Evolutionary conservation across 2,888 invertebrate species (phyloP).

Genomic region (Emesis russula): DNA sequence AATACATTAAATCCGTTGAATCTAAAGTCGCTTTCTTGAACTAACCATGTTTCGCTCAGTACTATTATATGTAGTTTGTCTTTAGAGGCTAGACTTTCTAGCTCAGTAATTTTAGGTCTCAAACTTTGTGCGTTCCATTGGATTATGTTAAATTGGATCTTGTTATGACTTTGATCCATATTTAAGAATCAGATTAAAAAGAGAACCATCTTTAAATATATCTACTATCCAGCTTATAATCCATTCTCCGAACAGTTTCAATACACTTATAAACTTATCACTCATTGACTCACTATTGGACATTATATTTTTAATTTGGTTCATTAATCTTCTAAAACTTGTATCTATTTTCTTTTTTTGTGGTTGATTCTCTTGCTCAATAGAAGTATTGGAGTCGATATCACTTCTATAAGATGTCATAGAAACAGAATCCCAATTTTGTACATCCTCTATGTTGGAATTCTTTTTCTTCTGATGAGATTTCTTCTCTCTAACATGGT

Average conservation of each 20-base stretch:
- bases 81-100: not conserved
- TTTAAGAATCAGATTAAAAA: not conserved
- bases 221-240: not conserved
- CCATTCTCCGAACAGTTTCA: not conserved
- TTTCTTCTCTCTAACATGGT: not conserved
- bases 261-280: not conserved
- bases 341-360: not conserved
- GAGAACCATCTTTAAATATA: not conserved
- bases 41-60: conserved; percentile 2
- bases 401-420: not conserved
- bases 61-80: not conserved
- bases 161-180: conserved; percentile 2
- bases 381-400: not conserved
- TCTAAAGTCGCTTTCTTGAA: not conserved
- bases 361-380: not conserved
- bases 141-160: not conserved
- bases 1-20: not conserved
- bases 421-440: not conserved
- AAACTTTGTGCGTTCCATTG: conserved; percentile 14
- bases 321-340: conserved; percentile 1
- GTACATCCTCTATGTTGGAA: not conserved
- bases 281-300: not conserved
- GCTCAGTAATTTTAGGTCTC: not conserved
- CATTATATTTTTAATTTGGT: not conserved
- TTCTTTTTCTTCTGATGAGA: not conserved